Conservation (phyloP, 1,140 invertebrate genomes). For the Drosophila baimaii region DNA sequence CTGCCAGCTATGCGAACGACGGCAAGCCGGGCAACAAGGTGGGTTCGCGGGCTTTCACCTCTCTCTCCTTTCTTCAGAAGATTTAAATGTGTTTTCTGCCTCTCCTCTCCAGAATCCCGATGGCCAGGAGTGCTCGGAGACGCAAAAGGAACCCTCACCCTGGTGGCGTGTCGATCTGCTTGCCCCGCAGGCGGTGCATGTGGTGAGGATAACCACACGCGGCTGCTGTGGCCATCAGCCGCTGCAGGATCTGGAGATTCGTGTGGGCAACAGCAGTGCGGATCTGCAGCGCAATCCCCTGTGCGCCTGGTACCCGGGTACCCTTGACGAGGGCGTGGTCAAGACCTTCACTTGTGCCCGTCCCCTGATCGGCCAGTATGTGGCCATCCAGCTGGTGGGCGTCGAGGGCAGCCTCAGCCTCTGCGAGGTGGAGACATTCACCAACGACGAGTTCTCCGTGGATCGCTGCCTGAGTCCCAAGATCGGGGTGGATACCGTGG, state of each 20-base stretch:
- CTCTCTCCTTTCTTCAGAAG: neutral
- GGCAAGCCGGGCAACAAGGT: slow-evolving; percentile 88
- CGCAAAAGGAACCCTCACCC: slow-evolving; percentile 93
- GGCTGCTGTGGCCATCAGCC: slow-evolving; percentile 95
- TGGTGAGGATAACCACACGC: slow-evolving; percentile 93
- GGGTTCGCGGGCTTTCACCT: neutral
- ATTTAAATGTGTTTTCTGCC: too few species aligned
- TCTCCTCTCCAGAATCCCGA: slow-evolving; percentile 90
- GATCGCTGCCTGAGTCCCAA: slow-evolving; percentile 90
- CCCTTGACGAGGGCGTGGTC: slow-evolving; percentile 95
- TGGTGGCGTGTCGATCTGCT: slow-evolving; percentile 96
- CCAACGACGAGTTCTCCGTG: slow-evolving; percentile 94
- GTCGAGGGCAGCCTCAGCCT: slow-evolving; percentile 94
- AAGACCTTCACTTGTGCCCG: slow-evolving; percentile 95
- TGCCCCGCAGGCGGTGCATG: slow-evolving; percentile 91
- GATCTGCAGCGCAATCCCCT: slow-evolving; percentile 94
- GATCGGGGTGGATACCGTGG: slow-evolving; percentile 89
- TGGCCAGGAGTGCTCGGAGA: slow-evolving; percentile 94
- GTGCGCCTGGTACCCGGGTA: slow-evolving; percentile 96
- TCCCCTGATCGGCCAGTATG: slow-evolving; percentile 92
- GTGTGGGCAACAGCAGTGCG: slow-evolving; percentile 94
- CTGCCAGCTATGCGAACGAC: slow-evolving; percentile 93
- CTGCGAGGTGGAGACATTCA: slow-evolving; percentile 96
- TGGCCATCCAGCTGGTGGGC: slow-evolving; percentile 94
- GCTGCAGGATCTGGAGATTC: slow-evolving; percentile 95